phyloP scores from a whole-genome alignment of 2,797 vertebrate genomes.

The Setipinna tenuifilis region DNA sequence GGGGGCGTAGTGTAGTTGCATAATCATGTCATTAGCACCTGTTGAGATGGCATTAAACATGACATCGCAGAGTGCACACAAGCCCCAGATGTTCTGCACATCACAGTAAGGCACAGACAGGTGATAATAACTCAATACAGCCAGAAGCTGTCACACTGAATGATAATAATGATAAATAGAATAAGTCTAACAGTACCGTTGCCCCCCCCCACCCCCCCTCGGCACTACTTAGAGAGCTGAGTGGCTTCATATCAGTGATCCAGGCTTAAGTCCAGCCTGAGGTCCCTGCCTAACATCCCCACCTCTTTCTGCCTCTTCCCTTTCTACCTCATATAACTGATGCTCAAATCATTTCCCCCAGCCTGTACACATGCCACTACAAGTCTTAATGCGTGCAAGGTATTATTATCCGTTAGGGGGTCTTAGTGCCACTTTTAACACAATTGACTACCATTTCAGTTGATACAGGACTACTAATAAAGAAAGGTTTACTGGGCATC shows the following conservation, averaged over 20 bases:
- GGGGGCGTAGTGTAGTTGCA: neutral
- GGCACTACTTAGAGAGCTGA: too few relatives aligned
- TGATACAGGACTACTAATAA: neutral
- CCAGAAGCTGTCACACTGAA: neutral
- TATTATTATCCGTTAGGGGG: neutral
- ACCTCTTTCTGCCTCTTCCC: neutral
- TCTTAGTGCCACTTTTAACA: neutral
- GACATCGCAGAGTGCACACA: neutral
- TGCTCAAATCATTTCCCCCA: neutral
- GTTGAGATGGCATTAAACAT: neutral
- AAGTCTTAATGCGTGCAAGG: neutral
- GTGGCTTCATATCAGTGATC: too few relatives aligned
- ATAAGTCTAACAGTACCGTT: too few relatives aligned
- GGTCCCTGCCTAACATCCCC: neutral
- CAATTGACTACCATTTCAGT: neutral
- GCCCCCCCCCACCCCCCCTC: too few relatives aligned
- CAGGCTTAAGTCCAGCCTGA: neutral
- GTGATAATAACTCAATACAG: neutral
- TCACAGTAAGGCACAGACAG: neutral
- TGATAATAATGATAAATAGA: too few relatives aligned
- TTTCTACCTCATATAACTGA: neutral
- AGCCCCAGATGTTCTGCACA: neutral
- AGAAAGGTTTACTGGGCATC: neutral
- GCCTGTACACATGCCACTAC: too few relatives aligned
- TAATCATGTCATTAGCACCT: neutral